A percentile compares a stretch with the other conserved stretches of the same genome.
Evolutionary conservation across 1,140 invertebrate genomes (phyloP).

Genomic region (Drosophila takahashii): DNA sequence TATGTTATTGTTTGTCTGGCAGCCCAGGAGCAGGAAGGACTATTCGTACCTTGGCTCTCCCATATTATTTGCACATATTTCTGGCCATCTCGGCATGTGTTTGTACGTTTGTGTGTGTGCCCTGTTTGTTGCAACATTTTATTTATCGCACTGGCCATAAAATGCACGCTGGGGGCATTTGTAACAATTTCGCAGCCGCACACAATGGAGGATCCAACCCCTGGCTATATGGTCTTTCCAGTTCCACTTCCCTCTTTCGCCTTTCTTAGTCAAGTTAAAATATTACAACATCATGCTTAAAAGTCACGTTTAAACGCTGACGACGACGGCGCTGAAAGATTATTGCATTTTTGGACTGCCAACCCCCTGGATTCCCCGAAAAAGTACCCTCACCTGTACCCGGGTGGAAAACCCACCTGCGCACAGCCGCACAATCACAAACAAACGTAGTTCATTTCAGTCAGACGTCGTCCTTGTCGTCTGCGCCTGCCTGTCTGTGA

Average conservation of each 20-base stretch:
- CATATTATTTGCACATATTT: conserved; percentile 73
- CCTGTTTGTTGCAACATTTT: conserved; percentile 76
- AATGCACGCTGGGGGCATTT: conserved; percentile 82
- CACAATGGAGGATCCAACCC: conserved; percentile 60
- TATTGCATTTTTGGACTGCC: conserved; percentile 76
- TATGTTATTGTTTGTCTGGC: conserved; percentile 81
- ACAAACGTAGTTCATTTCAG: conserved; percentile 82
- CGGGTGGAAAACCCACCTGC: too few relatives aligned
- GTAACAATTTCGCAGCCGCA: conserved; percentile 76
- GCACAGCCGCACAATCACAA: conserved; percentile 66
- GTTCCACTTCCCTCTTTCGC: background rate
- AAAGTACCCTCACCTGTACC: conserved; percentile 9
- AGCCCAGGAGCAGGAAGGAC: conserved; percentile 44
- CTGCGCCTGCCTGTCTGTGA: conserved; percentile 70
- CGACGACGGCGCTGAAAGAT: conserved; percentile 82
- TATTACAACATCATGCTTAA: conserved; percentile 83
- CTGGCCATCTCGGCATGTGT: background rate
- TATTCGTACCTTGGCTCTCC: conserved; percentile 60
- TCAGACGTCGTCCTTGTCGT: conserved; percentile 59
- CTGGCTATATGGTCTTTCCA: background rate
- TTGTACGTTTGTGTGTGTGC: conserved; percentile 21
- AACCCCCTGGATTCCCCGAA: conserved; percentile 3
- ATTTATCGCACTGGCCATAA: conserved; percentile 82
- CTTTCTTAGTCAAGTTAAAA: conserved; percentile 80
- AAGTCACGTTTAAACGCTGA: conserved; percentile 83